Base-by-base conservation (phyloP, 2,113 vertebrate genomes). In the Tychaedon coryphoeus region DNA sequence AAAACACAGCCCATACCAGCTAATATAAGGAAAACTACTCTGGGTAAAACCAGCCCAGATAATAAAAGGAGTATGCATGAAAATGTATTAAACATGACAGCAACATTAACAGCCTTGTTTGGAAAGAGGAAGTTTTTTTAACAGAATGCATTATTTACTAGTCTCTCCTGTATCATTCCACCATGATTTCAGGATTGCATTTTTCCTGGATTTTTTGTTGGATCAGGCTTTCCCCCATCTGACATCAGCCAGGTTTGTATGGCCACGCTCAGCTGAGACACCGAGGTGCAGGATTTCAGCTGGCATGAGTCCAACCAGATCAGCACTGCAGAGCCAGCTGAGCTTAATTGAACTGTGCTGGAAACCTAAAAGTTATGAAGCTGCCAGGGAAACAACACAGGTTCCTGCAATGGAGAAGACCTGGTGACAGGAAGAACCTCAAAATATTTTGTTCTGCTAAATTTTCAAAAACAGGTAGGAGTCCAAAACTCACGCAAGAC, bases 31-130 rank as follows among this genome's bases (percentile, higher is more conserved):
- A 69, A 69, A 80, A 62, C 11, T 20, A 56, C 34, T 45, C 36
- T 0, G 0, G 67, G 61, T 40, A 86, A 67, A 74, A 80, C 9
- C 61, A 74, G 23, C 47, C 14, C 34, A 57, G 76, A 92, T 95
- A 93, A 95, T 95, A 95, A 93, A 90, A 93, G 33, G 53, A 87
- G 94, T 81, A 70, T 95, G 88, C 78, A 90, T 95, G 97, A 93
- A 97, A 93, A 89, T 86, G 36, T 58, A 93, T 96, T 93, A 96
- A 97, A 97, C 66, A 60, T 88, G 93, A 94, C 86, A 97, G 95
- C 61, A 51, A 56, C 76, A 60, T 89, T 89, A 77, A 57, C 61
- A 66, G 73, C 53, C 48, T 83, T 85, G 42, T 73, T 94, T 86
- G 70, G 69, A 91, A 29, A 50, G 54, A 74, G 74, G 88, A 53